These are phyloP conservation scores for Clarias pachynema DNA, from an alignment of 2,797 vertebrate genomes.

Conservation along the genomic window DNA sequence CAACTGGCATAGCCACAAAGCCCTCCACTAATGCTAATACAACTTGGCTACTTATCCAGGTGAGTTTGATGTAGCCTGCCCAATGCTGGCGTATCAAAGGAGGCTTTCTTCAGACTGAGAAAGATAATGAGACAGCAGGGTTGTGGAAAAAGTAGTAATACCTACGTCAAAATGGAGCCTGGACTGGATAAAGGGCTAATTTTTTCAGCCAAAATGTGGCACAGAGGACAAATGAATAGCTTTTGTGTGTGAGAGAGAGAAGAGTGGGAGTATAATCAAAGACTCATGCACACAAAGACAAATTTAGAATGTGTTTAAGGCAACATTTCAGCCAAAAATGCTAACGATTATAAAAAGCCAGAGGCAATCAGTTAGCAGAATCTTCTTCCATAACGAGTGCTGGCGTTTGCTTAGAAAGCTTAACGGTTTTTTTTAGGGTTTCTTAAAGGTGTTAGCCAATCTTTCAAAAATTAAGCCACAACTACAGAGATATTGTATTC, in stretches of 20 bases:
- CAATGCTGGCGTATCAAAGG: constrained; percentile 49
- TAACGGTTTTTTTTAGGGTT: not conserved
- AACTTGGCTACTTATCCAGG: constrained; percentile 58
- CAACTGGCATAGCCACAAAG: constrained; percentile 62
- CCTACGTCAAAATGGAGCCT: not conserved
- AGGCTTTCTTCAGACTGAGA: constrained; percentile 51
- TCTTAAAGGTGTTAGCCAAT: not conserved
- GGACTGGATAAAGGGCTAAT: not conserved
- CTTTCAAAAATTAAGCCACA: not conserved
- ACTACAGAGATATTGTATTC: not conserved
- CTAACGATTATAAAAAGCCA: not conserved
- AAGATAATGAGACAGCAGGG: constrained; percentile 39
- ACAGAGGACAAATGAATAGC: constrained; percentile 8
- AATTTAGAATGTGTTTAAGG: constrained; percentile 4
- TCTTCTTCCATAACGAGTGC: not conserved
- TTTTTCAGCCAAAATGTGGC: constrained; percentile 13
- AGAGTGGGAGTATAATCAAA: not conserved
- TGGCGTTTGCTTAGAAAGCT: not conserved
- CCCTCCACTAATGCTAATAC: constrained; percentile 60
- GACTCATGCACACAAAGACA: not conserved
- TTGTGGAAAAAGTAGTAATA: constrained; percentile 34
- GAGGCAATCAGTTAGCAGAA: not conserved
- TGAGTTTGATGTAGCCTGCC: constrained; percentile 53
- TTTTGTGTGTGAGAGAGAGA: not conserved
- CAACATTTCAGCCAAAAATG: not conserved